Evolutionary conservation across 2,888 invertebrate species (phyloP).

Genomic region (Camponotus fellah): DNA sequence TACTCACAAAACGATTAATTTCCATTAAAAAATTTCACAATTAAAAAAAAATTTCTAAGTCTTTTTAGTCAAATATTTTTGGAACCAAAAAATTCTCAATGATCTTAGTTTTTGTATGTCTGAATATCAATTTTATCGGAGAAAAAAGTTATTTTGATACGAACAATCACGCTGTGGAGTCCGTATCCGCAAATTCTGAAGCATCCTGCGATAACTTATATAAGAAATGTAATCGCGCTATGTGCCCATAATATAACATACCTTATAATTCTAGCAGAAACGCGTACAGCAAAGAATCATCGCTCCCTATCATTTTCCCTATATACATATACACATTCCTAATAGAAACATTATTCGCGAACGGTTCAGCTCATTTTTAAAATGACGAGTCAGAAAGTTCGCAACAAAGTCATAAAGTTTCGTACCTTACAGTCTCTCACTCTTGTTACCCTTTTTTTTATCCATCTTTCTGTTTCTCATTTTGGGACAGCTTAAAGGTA

Average conservation of each 20-base stretch:
- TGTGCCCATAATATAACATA: conserved; percentile 54
- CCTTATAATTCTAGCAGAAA: conserved; percentile 71
- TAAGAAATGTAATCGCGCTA: conserved; percentile 45
- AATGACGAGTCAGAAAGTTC: conserved; percentile 81
- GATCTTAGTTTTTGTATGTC: no score
- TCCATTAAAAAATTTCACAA: no score
- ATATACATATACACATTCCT: conserved; percentile 81
- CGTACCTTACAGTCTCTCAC: conserved; percentile 74
- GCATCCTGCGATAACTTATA: conserved; percentile 2
- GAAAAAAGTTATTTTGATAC: no score
- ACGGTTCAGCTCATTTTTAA: conserved; percentile 68
- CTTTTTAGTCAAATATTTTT: no score
- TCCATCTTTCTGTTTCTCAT: background rate
- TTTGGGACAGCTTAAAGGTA: conserved; percentile 33
- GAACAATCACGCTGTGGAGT: no score
- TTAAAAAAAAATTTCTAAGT: no score
- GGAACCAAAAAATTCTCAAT: no score
- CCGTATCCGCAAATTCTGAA: no score
- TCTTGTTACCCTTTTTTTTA: conserved; percentile 10
- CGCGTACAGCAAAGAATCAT: conserved; percentile 70
- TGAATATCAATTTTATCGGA: no score
- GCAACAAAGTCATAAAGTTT: conserved; percentile 67
- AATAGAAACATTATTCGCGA: conserved; percentile 79
- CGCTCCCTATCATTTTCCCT: conserved; percentile 55
- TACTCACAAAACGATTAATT: no score